A percentile compares a stretch with the other conserved stretches of the same genome.
Evolutionary conservation across 2,888 invertebrate species (phyloP).

Genomic region (Agonopterix subpropinquella): DNA sequence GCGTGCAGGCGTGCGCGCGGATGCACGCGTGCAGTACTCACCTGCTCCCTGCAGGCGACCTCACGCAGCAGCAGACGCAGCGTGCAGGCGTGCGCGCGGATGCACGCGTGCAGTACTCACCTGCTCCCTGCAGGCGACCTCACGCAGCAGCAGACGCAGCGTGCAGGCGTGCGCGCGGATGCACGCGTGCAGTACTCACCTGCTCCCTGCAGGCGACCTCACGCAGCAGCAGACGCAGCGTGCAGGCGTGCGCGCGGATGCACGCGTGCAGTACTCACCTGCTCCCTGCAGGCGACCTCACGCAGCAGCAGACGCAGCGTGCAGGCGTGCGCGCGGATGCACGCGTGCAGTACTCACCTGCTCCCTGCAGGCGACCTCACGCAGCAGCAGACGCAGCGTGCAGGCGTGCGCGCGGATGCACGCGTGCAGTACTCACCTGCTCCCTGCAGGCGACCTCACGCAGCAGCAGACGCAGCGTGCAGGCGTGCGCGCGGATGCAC

Average conservation of each 20-base stretch:
- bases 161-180: conserved; percentile 11
- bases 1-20: conserved; percentile 8
- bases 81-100: conserved; percentile 9
- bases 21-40: conserved; percentile 12
- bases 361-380: conserved; percentile 8
- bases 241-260: conserved; percentile 11
- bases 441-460: conserved; percentile 8
- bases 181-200: conserved; percentile 9
- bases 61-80: conserved; percentile 13
- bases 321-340: conserved; percentile 12
- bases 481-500: conserved; percentile 13
- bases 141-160: conserved; percentile 12
- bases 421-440: background rate
- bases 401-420: conserved; percentile 13
- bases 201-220: conserved; percentile 8
- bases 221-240: conserved; percentile 11
- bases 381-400: conserved; percentile 11
- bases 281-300: conserved; percentile 8
- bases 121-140: conserved; percentile 5
- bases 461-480: conserved; percentile 12
- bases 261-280: conserved; percentile 6
- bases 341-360: conserved; percentile 4
- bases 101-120: conserved; percentile 11
- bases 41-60: conserved; percentile 3
- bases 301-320: conserved; percentile 11